These are phyloP conservation scores for Drosophila ohnishii DNA, from an alignment of 1,140 invertebrate genomes.

Conservation along the genomic window DNA sequence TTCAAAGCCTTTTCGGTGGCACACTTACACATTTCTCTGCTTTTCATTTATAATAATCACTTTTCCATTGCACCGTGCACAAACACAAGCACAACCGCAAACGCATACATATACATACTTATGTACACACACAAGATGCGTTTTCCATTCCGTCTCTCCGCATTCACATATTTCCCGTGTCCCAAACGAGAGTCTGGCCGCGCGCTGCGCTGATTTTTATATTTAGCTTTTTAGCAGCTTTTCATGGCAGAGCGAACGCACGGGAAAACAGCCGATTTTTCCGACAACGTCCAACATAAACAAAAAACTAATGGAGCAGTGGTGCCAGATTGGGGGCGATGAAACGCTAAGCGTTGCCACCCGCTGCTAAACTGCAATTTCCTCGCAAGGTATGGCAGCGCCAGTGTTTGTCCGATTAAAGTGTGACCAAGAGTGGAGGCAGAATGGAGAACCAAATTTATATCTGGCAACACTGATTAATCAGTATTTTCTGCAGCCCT, in stretches of 20 bases:
- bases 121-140: constrained; percentile 57
- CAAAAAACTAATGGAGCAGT: constrained; percentile 64
- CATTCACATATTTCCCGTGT: constrained; percentile 63
- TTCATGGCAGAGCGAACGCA: constrained; percentile 53
- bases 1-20: constrained; percentile 55
- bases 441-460: too few relatives aligned
- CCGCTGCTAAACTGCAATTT: too few relatives aligned
- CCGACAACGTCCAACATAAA: constrained; percentile 74
- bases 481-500: background rate
- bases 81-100: constrained; percentile 50
- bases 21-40: constrained; percentile 75
- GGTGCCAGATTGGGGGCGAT: constrained; percentile 26
- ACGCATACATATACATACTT: constrained; percentile 33
- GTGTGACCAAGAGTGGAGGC: too few relatives aligned
- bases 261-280: constrained; percentile 70
- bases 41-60: constrained; percentile 77
- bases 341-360: constrained; percentile 29
- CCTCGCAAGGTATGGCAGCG: background rate
- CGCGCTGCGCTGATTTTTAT: constrained; percentile 78
- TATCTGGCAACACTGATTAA: too few relatives aligned
- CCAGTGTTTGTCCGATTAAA: too few relatives aligned
- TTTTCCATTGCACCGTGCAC: constrained; percentile 75
- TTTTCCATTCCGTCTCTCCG: constrained; percentile 51
- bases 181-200: constrained; percentile 29
- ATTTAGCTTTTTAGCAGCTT: constrained; percentile 80